These are phyloP conservation scores for Gisinianus flammeolus DNA, from an alignment of 2,888 invertebrate species.

Conservation along the genomic window DNA sequence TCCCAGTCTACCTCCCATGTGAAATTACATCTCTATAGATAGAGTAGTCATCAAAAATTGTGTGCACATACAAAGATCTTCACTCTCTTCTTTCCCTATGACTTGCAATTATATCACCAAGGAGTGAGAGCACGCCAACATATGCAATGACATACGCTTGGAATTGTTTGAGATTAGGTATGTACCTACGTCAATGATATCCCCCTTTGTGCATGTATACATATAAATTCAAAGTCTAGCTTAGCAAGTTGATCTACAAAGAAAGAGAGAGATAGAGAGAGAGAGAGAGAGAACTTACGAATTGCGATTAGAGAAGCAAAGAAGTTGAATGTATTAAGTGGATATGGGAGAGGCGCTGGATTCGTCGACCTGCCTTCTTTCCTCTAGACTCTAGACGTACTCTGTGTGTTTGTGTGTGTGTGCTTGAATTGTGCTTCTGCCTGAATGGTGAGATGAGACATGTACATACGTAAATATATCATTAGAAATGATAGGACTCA, in stretches of 20 bases:
- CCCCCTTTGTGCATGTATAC: no score
- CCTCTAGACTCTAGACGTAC: not conserved
- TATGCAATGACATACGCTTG: no score
- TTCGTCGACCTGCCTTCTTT: not conserved
- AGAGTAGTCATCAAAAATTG: no score
- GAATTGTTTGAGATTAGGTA: not conserved
- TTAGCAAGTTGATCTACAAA: no score
- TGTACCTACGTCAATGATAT: no score
- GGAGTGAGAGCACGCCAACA: no score
- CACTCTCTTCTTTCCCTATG: no score
- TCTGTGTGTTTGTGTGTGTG: not conserved
- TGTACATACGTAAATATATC: slow-evolving; percentile 34
- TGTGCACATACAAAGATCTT: no score
- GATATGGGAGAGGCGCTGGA: not conserved
- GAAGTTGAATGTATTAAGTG: slow-evolving; percentile 1
- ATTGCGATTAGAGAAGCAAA: slow-evolving; percentile 1
- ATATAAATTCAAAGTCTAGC: no score
- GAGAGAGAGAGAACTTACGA: slow-evolving; percentile 8
- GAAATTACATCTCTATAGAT: no score
- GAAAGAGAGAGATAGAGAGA: not conserved
- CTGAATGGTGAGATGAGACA: not conserved
- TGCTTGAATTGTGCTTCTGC: not conserved
- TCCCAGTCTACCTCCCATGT: not conserved
- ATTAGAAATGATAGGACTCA: slow-evolving; percentile 44
- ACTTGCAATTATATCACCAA: no score